Evolutionary conservation across 2,888 invertebrate genomes (phyloP).

Genomic region (Eupithecia centaureata): DNA sequence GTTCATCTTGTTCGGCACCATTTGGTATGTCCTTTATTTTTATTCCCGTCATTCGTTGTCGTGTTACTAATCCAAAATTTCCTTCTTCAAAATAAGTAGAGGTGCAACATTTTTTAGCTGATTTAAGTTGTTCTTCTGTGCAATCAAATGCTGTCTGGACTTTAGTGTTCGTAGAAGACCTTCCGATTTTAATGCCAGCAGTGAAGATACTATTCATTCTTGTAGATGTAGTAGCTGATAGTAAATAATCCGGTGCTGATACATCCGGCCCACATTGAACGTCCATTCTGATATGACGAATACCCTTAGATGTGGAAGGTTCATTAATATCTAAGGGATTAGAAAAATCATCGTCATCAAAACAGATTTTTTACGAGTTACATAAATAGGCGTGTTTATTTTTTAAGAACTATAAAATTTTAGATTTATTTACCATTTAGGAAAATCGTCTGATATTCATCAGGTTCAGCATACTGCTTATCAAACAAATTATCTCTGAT

Average conservation of each 20-base stretch:
- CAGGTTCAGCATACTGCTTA: constrained; percentile 49
- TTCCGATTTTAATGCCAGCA: constrained; percentile 58
- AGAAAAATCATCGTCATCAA: constrained; percentile 1
- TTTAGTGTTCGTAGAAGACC: constrained; percentile 47
- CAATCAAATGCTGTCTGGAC: constrained; percentile 52
- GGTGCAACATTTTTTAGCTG: constrained; percentile 56
- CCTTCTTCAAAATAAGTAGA: constrained; percentile 45
- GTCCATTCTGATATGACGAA: constrained; percentile 69
- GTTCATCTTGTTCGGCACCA: constrained; percentile 24
- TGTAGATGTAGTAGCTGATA: constrained; percentile 60
- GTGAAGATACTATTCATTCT: constrained; percentile 54
- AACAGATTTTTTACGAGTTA: too few species aligned
- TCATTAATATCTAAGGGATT: constrained; percentile 71
- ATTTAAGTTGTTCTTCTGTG: constrained; percentile 37
- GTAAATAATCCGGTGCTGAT: constrained; percentile 45
- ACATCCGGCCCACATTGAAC: constrained; percentile 74
- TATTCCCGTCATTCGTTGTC: constrained; percentile 55
- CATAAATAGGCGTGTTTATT: too few species aligned
- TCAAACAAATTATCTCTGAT: constrained; percentile 51
- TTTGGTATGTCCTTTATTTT: constrained; percentile 43
- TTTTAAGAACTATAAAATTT: too few species aligned
- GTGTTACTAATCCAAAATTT: constrained; percentile 44
- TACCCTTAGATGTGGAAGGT: constrained; percentile 78
- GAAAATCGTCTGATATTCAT: constrained; percentile 65
- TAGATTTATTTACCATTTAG: constrained; percentile 67